These are phyloP conservation scores for Spinibarbus caldwelli DNA, from an alignment of 2,797 vertebrate species.

Conservation along the genomic window DNA sequence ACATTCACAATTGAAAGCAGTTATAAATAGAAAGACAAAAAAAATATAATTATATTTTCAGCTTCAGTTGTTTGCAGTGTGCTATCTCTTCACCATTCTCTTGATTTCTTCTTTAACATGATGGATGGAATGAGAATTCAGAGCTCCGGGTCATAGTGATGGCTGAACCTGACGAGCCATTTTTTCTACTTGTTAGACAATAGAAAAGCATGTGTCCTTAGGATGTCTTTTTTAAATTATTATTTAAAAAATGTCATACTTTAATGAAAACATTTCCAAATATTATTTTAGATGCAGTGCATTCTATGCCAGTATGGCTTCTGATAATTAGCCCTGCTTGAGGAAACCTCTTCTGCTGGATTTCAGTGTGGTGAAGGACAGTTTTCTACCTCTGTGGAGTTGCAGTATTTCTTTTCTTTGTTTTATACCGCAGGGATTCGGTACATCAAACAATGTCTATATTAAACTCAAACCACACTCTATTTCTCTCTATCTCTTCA, in stretches of 20 bases:
- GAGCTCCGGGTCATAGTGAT: conserved; percentile 68
- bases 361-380: conserved; percentile 32
- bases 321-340: neutral
- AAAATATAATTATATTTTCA: conserved; percentile 9
- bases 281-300: neutral
- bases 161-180: conserved; percentile 47
- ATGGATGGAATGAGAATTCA: conserved; percentile 69
- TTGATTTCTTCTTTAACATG: conserved; percentile 62
- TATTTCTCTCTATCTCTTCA: conserved; percentile 54
- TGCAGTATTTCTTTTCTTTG: conserved; percentile 43
- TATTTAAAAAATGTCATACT: conserved; percentile 14
- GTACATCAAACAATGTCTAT: conserved; percentile 73
- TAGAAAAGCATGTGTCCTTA: conserved; percentile 15
- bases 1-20: conserved; percentile 50
- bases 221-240: conserved; percentile 3
- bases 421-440: conserved; percentile 59
- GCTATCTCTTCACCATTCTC: neutral
- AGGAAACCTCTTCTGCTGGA: conserved; percentile 29
- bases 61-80: neutral
- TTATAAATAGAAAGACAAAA: conserved; percentile 14
- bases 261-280: conserved; percentile 10
- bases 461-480: conserved; percentile 70
- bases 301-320: neutral
- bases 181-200: conserved; percentile 58
- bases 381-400: conserved; percentile 36